Evolutionary conservation across 2,797 vertebrate species (phyloP), one percentile per base, ranked within the genome.

Genomic region (Enteromius anoplus): DNA sequence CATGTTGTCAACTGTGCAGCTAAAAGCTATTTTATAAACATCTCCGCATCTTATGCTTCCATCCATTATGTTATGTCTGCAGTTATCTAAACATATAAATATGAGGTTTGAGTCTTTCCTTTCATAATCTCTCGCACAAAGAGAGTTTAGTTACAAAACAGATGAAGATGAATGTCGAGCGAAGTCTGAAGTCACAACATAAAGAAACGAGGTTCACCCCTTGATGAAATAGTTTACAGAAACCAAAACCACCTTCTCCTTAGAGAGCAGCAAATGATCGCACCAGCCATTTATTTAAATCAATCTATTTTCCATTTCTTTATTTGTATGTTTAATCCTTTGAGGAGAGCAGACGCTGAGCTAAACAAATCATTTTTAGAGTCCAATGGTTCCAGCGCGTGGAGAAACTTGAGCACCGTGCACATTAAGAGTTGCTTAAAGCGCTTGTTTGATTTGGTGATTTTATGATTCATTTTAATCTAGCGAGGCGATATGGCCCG

Each of bases 261-360:
- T 15, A 60, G 80, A 66, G 55, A 85, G 85, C 76, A 73, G 69
- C 84, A 72, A 87, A 76, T 78, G 42, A 84, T 78, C 5, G 49
- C 69, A 81, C 72, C 40, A 78, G 75, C 47, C 58, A 86, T 88
- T 86, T 65, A 71, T 86, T 82, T 75, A 82, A 82, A 88, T 88
- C 82, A 84, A 88, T 87, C 75, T 58, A 81, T 86, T 80, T 82
- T 73, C 60, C 47, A 51, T 85, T 85, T 83, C 66, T 68, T 53
- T 85, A 65, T 80, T 86, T 88, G 85, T 86, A 62, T 86, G 78
- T 85, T 88, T 78, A 83, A 84, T 85, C 72, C 73, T 80, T 83
- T 73, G 71, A 81, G 73, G 77, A 84, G 75, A 65, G 82, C 81
- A 76, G 60, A 60, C 32, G 62, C 71, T 60, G 75, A 75, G 34